Evolutionary conservation across 1,140 invertebrate species (phyloP).

Genomic region (Teleopsis dalmanni): DNA sequence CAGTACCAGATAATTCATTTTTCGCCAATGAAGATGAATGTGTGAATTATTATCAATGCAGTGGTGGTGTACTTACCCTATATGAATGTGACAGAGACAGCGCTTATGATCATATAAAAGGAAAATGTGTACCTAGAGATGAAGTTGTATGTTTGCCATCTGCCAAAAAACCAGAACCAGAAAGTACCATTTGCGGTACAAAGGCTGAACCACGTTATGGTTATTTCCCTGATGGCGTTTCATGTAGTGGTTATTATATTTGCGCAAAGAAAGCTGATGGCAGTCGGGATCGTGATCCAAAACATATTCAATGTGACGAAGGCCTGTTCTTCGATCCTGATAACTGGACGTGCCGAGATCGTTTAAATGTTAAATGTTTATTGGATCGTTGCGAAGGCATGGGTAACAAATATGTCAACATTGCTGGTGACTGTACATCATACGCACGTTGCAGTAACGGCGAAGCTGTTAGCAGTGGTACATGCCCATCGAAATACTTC

Average conservation of each 20-base stretch:
- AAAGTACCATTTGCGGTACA: conserved; percentile 27
- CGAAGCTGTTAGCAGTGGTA: conserved; percentile 14
- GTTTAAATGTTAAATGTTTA: conserved; percentile 29
- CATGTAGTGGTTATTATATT: conserved; percentile 32
- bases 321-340: conserved; percentile 29
- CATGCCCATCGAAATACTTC: conserved; percentile 24
- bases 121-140: conserved; percentile 19
- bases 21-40: conserved; percentile 17
- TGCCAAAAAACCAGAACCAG: conserved; percentile 27
- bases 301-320: conserved; percentile 21
- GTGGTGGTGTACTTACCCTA: conserved; percentile 16
- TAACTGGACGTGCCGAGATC: conserved; percentile 33
- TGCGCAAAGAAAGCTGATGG: conserved; percentile 17
- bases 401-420: conserved; percentile 27
- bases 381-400: conserved; percentile 27
- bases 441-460: conserved; percentile 28
- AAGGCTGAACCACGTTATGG: conserved; percentile 9
- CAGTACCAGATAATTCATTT: background rate
- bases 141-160: conserved; percentile 21
- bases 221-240: conserved; percentile 26
- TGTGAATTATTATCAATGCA: conserved; percentile 26
- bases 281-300: conserved; percentile 27
- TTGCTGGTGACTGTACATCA: conserved; percentile 24
- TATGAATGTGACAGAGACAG: conserved; percentile 16
- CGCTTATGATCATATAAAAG: conserved; percentile 22